Evolutionary conservation across 2,888 invertebrate species (phyloP).

Genomic region (Dascillus cervinus): DNA sequence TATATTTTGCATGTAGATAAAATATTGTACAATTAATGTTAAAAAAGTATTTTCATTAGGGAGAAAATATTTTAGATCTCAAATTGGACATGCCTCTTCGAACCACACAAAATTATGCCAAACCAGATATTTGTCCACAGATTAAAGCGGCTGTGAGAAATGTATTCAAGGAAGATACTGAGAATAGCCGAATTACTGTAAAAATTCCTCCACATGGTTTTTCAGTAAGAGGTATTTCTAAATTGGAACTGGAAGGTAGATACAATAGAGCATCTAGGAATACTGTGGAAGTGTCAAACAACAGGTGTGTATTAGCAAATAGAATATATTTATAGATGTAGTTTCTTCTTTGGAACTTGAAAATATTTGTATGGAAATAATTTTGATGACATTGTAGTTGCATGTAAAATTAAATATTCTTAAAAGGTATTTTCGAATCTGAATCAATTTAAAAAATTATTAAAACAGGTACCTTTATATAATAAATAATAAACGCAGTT

Average conservation of each 20-base stretch:
- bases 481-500: not conserved
- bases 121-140: slow-evolving; percentile 62
- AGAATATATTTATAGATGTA: slow-evolving; percentile 2
- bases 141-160: slow-evolving; percentile 60
- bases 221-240: slow-evolving; percentile 31
- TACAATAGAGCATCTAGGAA: slow-evolving; percentile 38
- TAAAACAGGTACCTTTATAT: too few species aligned
- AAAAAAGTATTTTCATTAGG: slow-evolving; percentile 25
- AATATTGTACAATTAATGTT: too few species aligned
- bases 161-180: slow-evolving; percentile 45
- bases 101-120: slow-evolving; percentile 68
- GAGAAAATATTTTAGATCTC: slow-evolving; percentile 66
- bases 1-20: too few species aligned
- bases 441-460: not conserved
- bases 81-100: slow-evolving; percentile 68
- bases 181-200: slow-evolving; percentile 34
- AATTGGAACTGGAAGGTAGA: slow-evolving; percentile 39
- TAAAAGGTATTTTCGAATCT: not conserved
- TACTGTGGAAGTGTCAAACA: slow-evolving; percentile 37
- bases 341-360: slow-evolving; percentile 1
- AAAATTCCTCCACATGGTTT: slow-evolving; percentile 37
- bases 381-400: too few species aligned
- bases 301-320: slow-evolving; percentile 31
- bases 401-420: not conserved
- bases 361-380: too few species aligned